Evolutionary conservation across 2,888 invertebrate species (phyloP).

Genomic region (Lithophane semibrunnea): DNA sequence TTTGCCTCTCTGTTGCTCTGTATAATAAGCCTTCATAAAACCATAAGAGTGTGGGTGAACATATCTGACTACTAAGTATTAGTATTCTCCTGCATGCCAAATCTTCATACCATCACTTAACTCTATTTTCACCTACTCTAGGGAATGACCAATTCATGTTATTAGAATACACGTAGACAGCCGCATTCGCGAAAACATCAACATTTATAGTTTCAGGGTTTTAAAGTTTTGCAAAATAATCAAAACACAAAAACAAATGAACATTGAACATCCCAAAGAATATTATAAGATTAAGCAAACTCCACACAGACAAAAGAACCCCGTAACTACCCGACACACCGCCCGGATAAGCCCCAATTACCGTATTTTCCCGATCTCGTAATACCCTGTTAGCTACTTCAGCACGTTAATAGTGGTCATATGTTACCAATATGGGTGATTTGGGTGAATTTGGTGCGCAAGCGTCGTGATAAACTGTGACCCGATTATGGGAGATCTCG

Average conservation of each 20-base stretch:
- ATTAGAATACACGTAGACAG: no score
- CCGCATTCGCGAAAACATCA: no score
- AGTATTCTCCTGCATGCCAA: no score
- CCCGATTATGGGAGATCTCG: conserved; percentile 48
- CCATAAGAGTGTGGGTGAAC: no score
- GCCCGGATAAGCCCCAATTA: conserved; percentile 61
- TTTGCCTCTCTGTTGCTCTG: no score
- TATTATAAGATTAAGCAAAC: conserved; percentile 38
- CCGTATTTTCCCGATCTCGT: conserved; percentile 58
- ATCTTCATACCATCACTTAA: no score
- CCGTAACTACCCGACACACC: conserved; percentile 27
- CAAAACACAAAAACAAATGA: conserved; percentile 32
- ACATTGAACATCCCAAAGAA: conserved; percentile 24
- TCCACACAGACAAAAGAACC: conserved; percentile 54
- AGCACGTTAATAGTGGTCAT: conserved; percentile 58
- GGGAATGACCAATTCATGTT: no score
- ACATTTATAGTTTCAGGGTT: no score
- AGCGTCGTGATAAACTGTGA: conserved; percentile 63
- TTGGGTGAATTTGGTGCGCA: conserved; percentile 52
- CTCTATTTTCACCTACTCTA: no score
- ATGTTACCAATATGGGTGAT: conserved; percentile 66
- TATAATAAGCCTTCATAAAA: no score
- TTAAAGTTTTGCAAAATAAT: background rate
- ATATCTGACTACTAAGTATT: no score
- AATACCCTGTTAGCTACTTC: conserved; percentile 60